These are phyloP conservation scores for Bombyx mandarina DNA, from an alignment of 1,140 invertebrate species.

Conservation along the genomic window DNA sequence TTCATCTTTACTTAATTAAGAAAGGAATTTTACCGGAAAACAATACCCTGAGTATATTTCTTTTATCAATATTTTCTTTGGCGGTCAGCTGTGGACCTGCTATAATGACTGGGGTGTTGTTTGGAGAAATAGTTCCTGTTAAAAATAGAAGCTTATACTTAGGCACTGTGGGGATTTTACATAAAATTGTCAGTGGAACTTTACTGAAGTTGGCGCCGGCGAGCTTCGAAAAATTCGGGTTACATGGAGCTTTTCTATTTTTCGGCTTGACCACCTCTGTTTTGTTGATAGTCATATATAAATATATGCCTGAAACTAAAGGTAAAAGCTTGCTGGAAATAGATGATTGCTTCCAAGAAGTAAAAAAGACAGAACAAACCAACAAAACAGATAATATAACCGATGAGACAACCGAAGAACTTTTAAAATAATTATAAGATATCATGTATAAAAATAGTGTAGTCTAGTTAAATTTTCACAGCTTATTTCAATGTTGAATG, in stretches of 20 bases:
- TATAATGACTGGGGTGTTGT: constrained; percentile 8
- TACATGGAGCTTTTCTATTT: constrained; percentile 13
- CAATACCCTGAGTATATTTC: constrained; percentile 10
- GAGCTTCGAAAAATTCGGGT: constrained; percentile 9
- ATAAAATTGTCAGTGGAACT: constrained; percentile 8
- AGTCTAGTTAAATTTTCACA: too few relatives aligned
- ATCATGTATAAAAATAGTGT: too few relatives aligned
- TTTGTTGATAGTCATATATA: constrained; percentile 11
- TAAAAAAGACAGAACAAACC: not conserved
- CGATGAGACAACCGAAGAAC: too few relatives aligned
- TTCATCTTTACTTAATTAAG: constrained; percentile 14
- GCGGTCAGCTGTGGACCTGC: constrained; percentile 11
- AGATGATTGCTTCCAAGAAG: constrained; percentile 5
- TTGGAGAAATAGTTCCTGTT: constrained; percentile 15
- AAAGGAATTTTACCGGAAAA: constrained; percentile 6
- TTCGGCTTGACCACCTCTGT: constrained; percentile 10
- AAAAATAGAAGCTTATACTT: constrained; percentile 8
- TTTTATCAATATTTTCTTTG: constrained; percentile 12
- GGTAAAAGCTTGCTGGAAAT: constrained; percentile 18
- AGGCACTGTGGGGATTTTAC: constrained; percentile 6
- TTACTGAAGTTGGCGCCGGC: constrained; percentile 13
- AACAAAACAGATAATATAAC: too few relatives aligned
- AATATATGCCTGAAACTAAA: constrained; percentile 20
- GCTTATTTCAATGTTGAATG: too few relatives aligned
- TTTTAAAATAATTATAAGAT: too few relatives aligned